These are phyloP conservation scores for Ceratosolen fusciceps DNA, from an alignment of 1,140 invertebrate species.

Conservation along the genomic window DNA sequence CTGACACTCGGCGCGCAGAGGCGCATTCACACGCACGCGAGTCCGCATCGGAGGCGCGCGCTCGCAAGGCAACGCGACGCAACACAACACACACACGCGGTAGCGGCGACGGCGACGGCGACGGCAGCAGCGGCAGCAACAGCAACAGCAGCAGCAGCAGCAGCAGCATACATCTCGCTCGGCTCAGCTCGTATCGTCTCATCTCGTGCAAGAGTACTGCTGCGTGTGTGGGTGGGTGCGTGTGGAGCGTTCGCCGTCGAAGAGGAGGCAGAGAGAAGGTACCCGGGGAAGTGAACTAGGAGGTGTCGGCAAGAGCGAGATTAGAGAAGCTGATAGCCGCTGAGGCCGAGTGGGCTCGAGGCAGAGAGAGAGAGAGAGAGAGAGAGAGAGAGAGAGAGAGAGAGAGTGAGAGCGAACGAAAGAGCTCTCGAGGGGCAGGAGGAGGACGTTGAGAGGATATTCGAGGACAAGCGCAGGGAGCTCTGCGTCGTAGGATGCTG, in stretches of 20 bases:
- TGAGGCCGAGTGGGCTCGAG: conserved; percentile 1
- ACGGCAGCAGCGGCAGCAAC: too few species aligned
- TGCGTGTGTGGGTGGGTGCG: conserved; percentile 33
- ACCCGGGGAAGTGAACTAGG: not conserved
- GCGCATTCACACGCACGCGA: not conserved
- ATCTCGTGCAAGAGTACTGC: conserved; percentile 50
- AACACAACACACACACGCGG: too few species aligned
- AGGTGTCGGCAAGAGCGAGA: conserved; percentile 6
- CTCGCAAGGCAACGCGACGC: too few species aligned
- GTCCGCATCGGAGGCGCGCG: not conserved
- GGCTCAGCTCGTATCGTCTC: too few species aligned
- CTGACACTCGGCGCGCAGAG: too few species aligned
- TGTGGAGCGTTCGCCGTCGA: not conserved
- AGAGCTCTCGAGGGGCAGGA: not conserved
- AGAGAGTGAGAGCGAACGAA: not conserved
- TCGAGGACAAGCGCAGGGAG: conserved; percentile 26
- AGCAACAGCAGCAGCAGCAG: too few species aligned
- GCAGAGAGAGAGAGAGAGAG: not conserved
- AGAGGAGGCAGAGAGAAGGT: not conserved
- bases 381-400: conserved; percentile 16
- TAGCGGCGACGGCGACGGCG: too few species aligned
- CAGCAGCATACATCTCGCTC: too few species aligned
- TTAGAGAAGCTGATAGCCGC: not conserved
- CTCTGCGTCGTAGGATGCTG: conserved; percentile 79
- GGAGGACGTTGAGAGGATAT: not conserved